Evolutionary conservation across 2,113 vertebrate species (phyloP), one percentile per base, ranked within the genome.

Genomic region (Pterocles gutturalis): DNA sequence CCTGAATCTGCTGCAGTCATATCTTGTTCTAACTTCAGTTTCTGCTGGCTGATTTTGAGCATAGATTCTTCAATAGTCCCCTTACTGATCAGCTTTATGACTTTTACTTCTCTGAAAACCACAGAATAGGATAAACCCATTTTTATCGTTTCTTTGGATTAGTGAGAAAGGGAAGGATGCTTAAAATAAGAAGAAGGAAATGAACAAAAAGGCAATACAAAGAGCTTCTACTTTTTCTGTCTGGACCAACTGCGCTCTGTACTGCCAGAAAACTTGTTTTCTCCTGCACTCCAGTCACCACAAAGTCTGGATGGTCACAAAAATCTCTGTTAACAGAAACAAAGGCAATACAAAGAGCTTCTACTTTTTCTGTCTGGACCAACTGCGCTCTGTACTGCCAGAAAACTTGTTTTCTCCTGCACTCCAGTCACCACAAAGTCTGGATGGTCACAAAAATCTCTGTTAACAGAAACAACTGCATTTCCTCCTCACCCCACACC

Each of bases 1-100:
- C 99, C 99, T 80, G 98, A 93, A 93, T 99, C n/a, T n/a, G n/a
- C n/a, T n/a, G n/a, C n/a, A 11, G 99, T 99, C 99, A 99, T 99
- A 94, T 99, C 99, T 97, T 99, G 99, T 76, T 99, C 99, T 92
- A 99, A 98, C 93, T 99, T 99, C 90, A 99, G 87, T 89, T 99
- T 99, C 94, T 99, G 99, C 93, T 99, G 98, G 90, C 99, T 98
- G 85, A 99, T 98, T 96, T 98, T 99, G 91, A 99, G 98, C 98
- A 99, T 99, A 76, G 98, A 98, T 96, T 99, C 99, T 95, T 99
- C 99, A 91, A 99, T 99, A 34, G 98, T 99, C 36, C 98, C 99
- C 95, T 99, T 99, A 95, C 99, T 99, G 97, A 99, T 99, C 38
- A 99, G 98, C 96, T 99, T 99, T 82, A 99, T 99, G 93, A 99